A percentile compares a stretch with the other conserved stretches of the same genome.
These are phyloP conservation scores for Eristalis arbustorum DNA, from an alignment of 2,888 invertebrate genomes.

Conservation along the genomic window DNA sequence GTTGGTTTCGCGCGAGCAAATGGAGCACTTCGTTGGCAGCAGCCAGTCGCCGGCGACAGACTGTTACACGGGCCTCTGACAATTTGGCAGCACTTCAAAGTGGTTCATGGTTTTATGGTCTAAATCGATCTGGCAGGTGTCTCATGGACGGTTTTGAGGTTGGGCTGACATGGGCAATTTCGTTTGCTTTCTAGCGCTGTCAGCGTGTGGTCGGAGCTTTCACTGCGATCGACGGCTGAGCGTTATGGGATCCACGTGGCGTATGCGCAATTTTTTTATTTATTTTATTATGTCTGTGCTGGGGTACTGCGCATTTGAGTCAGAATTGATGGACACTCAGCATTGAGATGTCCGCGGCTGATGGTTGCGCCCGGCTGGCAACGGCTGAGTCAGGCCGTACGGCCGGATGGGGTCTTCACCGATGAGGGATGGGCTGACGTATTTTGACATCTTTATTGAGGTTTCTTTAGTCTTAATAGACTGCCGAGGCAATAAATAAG, in stretches of 20 bases:
- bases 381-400: background rate
- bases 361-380: background rate
- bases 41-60: background rate
- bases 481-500: background rate
- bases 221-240: slow-evolving; percentile 15
- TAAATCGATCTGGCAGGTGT: slow-evolving; percentile 57
- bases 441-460: background rate
- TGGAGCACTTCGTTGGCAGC: slow-evolving; percentile 18
- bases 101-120: slow-evolving; percentile 46
- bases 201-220: slow-evolving; percentile 3
- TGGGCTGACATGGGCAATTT: slow-evolving; percentile 32
- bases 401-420: background rate
- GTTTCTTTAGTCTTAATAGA: background rate
- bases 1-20: background rate
- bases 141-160: slow-evolving; percentile 35
- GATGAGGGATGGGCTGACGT: background rate
- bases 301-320: background rate
- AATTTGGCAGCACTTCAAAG: slow-evolving; percentile 65
- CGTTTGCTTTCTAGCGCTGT: background rate
- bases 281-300: background rate
- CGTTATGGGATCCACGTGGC: slow-evolving; percentile 24
- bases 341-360: background rate
- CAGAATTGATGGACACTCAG: background rate
- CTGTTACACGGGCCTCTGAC: slow-evolving; percentile 18
- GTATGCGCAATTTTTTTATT: slow-evolving; percentile 28